Evolutionary conservation across 2,888 invertebrate genomes (phyloP).

Genomic region (Amphipoea lucens): DNA sequence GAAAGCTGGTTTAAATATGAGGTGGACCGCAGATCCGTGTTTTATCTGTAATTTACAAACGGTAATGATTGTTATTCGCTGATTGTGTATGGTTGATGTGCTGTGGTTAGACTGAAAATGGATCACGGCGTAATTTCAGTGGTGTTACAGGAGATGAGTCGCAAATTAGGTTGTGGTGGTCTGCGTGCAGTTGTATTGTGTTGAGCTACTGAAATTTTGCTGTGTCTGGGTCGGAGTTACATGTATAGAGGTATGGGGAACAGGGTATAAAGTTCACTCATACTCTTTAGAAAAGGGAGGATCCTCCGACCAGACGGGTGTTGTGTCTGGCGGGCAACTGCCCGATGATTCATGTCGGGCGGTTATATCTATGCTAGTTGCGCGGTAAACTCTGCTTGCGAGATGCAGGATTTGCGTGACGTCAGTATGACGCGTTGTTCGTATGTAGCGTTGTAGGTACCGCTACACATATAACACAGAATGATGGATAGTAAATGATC

Average conservation of each 20-base stretch:
- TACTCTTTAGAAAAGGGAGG: too few relatives aligned
- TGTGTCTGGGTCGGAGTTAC: not conserved
- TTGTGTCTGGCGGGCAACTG: too few relatives aligned
- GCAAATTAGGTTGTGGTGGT: slow-evolving; percentile 42
- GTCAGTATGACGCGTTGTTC: too few relatives aligned
- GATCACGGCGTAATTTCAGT: slow-evolving; percentile 38
- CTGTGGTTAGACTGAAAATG: slow-evolving; percentile 43
- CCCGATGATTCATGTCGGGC: too few relatives aligned
- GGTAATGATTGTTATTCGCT: slow-evolving; percentile 48
- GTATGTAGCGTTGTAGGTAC: too few relatives aligned
- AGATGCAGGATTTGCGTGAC: too few relatives aligned
- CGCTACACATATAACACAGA: too few relatives aligned
- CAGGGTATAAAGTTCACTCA: too few relatives aligned
- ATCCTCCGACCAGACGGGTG: too few relatives aligned
- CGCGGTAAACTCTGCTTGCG: too few relatives aligned
- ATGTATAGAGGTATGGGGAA: too few relatives aligned
- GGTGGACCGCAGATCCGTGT: slow-evolving; percentile 51
- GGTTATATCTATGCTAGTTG: too few relatives aligned
- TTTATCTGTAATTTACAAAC: slow-evolving; percentile 55
- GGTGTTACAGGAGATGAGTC: slow-evolving; percentile 37
- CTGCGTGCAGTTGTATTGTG: not conserved
- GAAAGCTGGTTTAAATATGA: slow-evolving; percentile 42
- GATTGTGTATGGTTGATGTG: slow-evolving; percentile 46
- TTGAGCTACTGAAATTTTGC: not conserved
- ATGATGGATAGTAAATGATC: not conserved